Base-by-base conservation (phyloP, 53 echinoderm and acorn worm species). In the Mesocentrotus franciscanus region DNA sequence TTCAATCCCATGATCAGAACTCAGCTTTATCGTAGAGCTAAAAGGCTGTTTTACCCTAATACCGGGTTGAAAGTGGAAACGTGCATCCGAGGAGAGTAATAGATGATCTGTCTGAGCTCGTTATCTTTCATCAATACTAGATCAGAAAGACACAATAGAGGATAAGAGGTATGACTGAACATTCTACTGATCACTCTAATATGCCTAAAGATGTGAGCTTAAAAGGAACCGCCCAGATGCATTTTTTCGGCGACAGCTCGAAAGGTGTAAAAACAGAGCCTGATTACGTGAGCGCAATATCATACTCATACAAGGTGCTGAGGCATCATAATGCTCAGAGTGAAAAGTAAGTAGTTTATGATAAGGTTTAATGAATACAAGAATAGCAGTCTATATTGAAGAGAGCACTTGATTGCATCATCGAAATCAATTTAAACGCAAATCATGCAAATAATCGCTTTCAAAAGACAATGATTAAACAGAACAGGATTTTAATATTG, bases 81-180 rank as follows among this genome's bases (percentile, higher is more conserved):
- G 33, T 27, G 33, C 29, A 30, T 64, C 20, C 15, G 13, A 12
- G 33, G 14, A 22, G 84, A 24, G 75, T 75, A 30, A 27, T 75
- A 30, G 11, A 75, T 75, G 75, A 22, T 84, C 39, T 42, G 22
- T 55, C 84, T 39, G 20, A 36, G 49, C 20, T 84, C n/a, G 20
- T 84, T 49, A 42, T 42, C 75, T 84, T 42, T 55, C 49, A 84
- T 84, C 22, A 84, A 84, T 75, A 75, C 75, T 75, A 18, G 75
- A 75, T 84, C 84, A 39, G 84, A 84, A 49, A 17, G 24, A 84
- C 55, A 84, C 49, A 55, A 84, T 84, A 84, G 22, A 20, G 12
- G 20, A 24, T 14, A 84, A 42, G 22, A 55, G 49, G 84, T 55
- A 84, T 84, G 84, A 49, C 42, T 18, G 84, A 84, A 49, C 22